Conservation (phyloP, 2,113 vertebrate species). For the Rhynchomys soricoides region DNA sequence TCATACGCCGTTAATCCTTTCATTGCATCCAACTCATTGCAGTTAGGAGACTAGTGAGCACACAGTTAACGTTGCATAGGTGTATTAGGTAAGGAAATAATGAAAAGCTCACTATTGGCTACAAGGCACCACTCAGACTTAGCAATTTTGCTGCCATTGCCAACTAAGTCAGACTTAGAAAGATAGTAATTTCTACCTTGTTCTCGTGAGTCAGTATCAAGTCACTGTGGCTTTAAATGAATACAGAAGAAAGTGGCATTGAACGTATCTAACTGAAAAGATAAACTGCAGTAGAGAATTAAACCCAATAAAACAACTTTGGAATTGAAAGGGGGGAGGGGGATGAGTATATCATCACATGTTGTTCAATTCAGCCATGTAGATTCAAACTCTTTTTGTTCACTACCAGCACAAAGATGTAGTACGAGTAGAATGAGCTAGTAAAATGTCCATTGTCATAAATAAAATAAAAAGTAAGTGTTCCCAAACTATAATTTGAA, state of each 20-base stretch:
- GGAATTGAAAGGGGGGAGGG: neutral
- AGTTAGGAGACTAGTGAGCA: neutral
- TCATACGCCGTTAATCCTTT: neutral
- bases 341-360: neutral
- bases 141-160: neutral
- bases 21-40: neutral
- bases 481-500: slow-evolving; percentile 10
- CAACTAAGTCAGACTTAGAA: neutral
- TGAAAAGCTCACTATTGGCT: neutral
- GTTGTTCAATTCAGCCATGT: neutral
- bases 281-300: neutral
- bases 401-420: neutral
- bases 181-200: neutral
- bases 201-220: neutral
- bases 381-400: neutral
- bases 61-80: neutral
- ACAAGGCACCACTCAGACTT: neutral
- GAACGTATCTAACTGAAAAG: neutral
- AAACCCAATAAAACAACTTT: neutral
- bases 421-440: neutral
- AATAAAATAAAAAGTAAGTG: neutral
- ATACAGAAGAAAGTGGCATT: neutral
- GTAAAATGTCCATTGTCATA: neutral
- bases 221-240: neutral
- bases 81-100: neutral